Evolutionary conservation across 23 tunicate genomes (phyloP).

Genomic region (Trididemnum clinides): DNA sequence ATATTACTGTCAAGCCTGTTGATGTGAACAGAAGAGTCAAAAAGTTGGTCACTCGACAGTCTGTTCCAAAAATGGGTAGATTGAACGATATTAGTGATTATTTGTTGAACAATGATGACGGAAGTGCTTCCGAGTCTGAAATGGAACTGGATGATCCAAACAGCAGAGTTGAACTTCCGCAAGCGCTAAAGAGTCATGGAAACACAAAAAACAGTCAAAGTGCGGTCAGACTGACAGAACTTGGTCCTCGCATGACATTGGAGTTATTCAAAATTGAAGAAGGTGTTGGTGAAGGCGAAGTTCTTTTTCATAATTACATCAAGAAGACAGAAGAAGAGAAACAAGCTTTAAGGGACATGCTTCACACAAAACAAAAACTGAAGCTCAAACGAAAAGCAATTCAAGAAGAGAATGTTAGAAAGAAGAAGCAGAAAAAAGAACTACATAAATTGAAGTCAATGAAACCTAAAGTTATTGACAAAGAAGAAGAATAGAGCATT

Average conservation of each 20-base stretch:
- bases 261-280: conserved; percentile 78
- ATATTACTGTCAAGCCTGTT: conserved; percentile 73
- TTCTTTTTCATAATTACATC: conserved; percentile 52
- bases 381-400: conserved; percentile 53
- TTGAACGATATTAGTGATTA: conserved; percentile 59
- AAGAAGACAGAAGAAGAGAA: conserved; percentile 64
- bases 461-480: no score
- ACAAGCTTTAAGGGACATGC: conserved; percentile 15
- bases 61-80: conserved; percentile 61
- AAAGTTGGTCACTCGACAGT: conserved; percentile 40
- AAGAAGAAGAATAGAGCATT: conserved; percentile 13
- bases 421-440: conserved; percentile 58
- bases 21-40: conserved; percentile 60
- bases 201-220: conserved; percentile 41
- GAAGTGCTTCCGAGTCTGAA: conserved; percentile 87
- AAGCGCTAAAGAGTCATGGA: conserved; percentile 43
- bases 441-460: not conserved
- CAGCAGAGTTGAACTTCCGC: conserved; percentile 67
- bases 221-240: conserved; percentile 81
- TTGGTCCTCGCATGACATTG: conserved; percentile 91
- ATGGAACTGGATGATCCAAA: conserved; percentile 66
- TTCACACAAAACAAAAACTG: conserved; percentile 26
- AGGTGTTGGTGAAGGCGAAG: conserved; percentile 77
- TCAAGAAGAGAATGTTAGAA: conserved; percentile 67
- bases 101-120: conserved; percentile 55